Base-by-base conservation (phyloP, 2,797 vertebrate genomes). In the Ambastaia sidthimunki region DNA sequence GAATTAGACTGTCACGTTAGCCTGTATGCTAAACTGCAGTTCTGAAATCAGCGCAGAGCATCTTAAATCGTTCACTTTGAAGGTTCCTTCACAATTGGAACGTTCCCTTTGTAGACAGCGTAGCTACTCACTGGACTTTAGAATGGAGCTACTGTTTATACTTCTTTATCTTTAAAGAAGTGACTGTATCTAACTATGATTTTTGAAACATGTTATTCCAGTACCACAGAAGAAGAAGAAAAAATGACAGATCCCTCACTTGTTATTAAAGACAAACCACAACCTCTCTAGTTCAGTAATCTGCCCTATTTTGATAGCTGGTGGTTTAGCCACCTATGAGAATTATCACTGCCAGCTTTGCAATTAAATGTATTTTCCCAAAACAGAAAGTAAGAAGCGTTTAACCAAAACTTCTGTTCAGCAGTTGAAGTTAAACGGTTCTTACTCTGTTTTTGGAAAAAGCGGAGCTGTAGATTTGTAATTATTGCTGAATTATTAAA, bases 401-500 rank as follows among this genome's bases (percentile, higher is more conserved):
- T 62, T 28, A 62, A 62, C 59, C 59, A 62, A 62, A 62, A 15
- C 59, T 28, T 16, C 59, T 28, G 25, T 28, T 62, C 23, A 2
- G 25, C 63, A 71, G 28, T 65, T 48, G 3, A 2, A 23, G 23
- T 2, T 59, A 21, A 76, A 60, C 10, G 37, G 6, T 25, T 63
- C 55, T 37, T 71, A 3, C 41, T 34, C 25, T 18, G 21, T 62
- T 70, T 78, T 63, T 63, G 57, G 57, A 54, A 71, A 71, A 63
- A 37, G 28, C 47, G 23, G 2, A 21, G 57, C 68, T 70, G 57
- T 71, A 63, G 28, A 44, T 71, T 78, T 78, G 68, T 59, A 78
- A 78, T 52, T 60, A 25, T 60, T 68, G 65, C 65, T 67, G 76
- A 75, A 81, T 69, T 47, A 78, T 78, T 83, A 81, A 78, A 81